phyloP scores from a whole-genome alignment of 2,113 vertebrate genomes.

The human (Homo sapiens) region DNA sequence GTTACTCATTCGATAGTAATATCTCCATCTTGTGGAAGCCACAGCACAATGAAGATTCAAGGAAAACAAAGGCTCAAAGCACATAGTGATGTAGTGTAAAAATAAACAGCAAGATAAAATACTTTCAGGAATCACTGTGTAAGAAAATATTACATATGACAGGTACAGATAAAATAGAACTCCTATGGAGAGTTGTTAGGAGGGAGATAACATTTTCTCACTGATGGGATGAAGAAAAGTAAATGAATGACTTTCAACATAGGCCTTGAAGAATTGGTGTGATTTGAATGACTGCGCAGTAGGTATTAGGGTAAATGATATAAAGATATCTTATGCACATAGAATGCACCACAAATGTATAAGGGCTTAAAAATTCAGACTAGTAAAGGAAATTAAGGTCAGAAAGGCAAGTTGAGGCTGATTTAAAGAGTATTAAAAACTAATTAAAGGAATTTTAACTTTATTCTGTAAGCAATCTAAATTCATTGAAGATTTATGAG shows the following conservation, averaged over 20 bases:
- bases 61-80: neutral
- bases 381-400: neutral
- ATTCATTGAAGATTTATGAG: neutral
- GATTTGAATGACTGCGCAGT: neutral
- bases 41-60: neutral
- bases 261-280: neutral
- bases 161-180: neutral
- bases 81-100: neutral
- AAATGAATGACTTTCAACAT: neutral
- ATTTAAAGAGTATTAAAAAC: slow-evolving; percentile 18
- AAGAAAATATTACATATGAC: neutral
- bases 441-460: slow-evolving; percentile 25
- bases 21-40: neutral
- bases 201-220: neutral
- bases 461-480: neutral
- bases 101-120: neutral
- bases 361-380: neutral
- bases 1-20: neutral
- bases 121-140: neutral
- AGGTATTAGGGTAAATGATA: neutral
- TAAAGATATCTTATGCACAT: neutral
- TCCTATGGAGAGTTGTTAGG: neutral
- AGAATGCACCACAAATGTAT: neutral
- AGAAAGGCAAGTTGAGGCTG: slow-evolving; percentile 6
- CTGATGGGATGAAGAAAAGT: neutral